phyloP scores from a whole-genome alignment of 2,113 vertebrate species.

The Callithrix jacchus region DNA sequence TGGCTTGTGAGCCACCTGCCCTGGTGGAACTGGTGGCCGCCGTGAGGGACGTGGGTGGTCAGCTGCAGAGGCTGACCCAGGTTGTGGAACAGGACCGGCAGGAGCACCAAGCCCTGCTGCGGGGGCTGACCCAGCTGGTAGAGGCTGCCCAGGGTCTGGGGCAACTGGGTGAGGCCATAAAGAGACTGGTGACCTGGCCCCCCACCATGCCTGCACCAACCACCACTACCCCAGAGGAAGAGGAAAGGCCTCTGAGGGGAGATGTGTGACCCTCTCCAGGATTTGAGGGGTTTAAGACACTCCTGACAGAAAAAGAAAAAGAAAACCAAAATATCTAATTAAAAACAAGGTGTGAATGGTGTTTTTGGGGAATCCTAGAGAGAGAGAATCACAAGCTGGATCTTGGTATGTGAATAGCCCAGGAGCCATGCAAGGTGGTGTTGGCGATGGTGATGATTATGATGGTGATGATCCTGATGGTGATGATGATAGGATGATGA shows the following conservation, averaged over 20 bases:
- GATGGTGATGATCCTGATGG: neutral
- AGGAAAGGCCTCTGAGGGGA: slow-evolving; percentile 72
- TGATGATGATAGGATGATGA: fast-evolving
- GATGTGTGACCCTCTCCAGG: slow-evolving; percentile 60
- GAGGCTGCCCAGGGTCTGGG: slow-evolving; percentile 60
- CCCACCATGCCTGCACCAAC: neutral
- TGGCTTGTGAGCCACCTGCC: slow-evolving; percentile 74
- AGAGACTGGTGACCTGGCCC: slow-evolving; percentile 43
- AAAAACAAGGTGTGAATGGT: neutral
- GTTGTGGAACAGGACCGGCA: slow-evolving; percentile 54
- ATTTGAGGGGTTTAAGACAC: neutral
- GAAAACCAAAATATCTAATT: neutral
- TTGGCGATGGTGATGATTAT: fast-evolving
- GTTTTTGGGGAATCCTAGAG: neutral
- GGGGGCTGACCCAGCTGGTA: slow-evolving; percentile 47
- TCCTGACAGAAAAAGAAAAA: neutral
- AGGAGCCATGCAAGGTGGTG: neutral
- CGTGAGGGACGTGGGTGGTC: slow-evolving; percentile 57
- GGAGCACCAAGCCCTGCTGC: slow-evolving; percentile 44
- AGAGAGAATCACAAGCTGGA: neutral
- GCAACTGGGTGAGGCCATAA: slow-evolving; percentile 56
- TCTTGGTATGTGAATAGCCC: neutral
- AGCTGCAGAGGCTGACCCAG: slow-evolving; percentile 57
- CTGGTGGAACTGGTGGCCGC: slow-evolving; percentile 69
- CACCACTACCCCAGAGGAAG: slow-evolving; percentile 49